Percentiles rank a stretch among this genome's conserved stretches.
Evolutionary conservation across 2,888 invertebrate genomes (phyloP).

Genomic region (Conchocele bisecta): DNA sequence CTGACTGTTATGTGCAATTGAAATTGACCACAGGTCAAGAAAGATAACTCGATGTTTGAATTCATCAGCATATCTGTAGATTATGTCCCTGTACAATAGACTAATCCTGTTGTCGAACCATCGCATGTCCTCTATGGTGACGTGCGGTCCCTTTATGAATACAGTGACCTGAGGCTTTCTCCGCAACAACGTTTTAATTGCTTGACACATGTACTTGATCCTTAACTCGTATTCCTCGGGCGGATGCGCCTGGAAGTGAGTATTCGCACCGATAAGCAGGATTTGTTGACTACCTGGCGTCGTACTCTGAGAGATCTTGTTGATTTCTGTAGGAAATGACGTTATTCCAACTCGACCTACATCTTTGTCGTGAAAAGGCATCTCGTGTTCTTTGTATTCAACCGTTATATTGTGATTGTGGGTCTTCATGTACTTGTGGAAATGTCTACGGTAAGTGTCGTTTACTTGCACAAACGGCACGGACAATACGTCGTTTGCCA

Average conservation of each 20-base stretch:
- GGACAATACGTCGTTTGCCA: constrained; percentile 17
- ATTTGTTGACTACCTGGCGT: constrained; percentile 20
- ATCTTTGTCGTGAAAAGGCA: constrained; percentile 44
- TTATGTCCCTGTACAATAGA: constrained; percentile 24
- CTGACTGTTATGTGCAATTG: constrained; percentile 34
- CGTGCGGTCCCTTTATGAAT: constrained; percentile 44
- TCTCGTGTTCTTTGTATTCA: constrained; percentile 36
- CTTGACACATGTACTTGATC: neutral
- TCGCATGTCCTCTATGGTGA: constrained; percentile 16
- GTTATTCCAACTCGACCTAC: constrained; percentile 27
- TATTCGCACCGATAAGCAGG: constrained; percentile 28
- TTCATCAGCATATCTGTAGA: constrained; percentile 30
- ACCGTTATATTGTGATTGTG: too few species aligned
- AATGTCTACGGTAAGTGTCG: too few species aligned
- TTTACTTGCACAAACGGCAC: constrained; percentile 8
- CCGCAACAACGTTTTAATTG: constrained; percentile 11
- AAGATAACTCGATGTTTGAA: constrained; percentile 37
- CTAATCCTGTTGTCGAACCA: constrained; percentile 42
- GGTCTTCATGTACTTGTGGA: too few species aligned
- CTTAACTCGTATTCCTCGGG: constrained; percentile 12
- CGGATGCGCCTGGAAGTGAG: constrained; percentile 40
- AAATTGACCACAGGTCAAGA: constrained; percentile 41
- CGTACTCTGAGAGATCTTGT: neutral
- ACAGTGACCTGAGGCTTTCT: constrained; percentile 34
- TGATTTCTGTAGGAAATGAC: constrained; percentile 21